phyloP scores from a whole-genome alignment of 2,797 vertebrate genomes.

The Bradypus variegatus region DNA sequence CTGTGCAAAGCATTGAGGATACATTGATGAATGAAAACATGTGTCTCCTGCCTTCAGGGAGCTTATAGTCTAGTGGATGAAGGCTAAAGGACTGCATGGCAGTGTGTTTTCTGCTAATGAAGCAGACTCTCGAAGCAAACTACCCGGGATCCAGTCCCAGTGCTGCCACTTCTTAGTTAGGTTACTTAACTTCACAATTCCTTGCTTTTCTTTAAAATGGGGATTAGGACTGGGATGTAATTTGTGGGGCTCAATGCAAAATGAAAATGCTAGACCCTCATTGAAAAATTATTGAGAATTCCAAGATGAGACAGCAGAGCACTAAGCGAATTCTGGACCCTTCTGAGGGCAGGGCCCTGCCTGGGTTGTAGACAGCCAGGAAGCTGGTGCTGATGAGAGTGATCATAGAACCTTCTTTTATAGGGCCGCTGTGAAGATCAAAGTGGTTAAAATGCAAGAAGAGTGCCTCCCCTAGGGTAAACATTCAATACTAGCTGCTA shows the following conservation, averaged over 20 bases:
- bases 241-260: background rate
- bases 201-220: background rate
- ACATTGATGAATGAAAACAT: background rate
- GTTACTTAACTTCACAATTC: background rate
- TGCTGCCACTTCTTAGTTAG: background rate
- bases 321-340: background rate
- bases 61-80: accelerated
- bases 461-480: background rate
- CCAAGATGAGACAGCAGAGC: background rate
- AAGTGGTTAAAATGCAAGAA: background rate
- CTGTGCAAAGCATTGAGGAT: background rate
- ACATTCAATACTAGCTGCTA: no score
- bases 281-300: background rate
- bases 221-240: background rate
- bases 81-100: background rate
- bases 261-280: background rate
- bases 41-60: background rate
- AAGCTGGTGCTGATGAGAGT: background rate
- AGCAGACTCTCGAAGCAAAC: background rate
- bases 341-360: no score
- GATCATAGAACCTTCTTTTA: background rate
- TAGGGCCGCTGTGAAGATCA: background rate
- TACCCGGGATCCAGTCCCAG: background rate
- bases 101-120: background rate
- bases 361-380: background rate